Percentiles rank a stretch among this genome's conserved stretches.
phyloP scores from a whole-genome alignment of 2,888 invertebrate species.

The Pammene fasciana region DNA sequence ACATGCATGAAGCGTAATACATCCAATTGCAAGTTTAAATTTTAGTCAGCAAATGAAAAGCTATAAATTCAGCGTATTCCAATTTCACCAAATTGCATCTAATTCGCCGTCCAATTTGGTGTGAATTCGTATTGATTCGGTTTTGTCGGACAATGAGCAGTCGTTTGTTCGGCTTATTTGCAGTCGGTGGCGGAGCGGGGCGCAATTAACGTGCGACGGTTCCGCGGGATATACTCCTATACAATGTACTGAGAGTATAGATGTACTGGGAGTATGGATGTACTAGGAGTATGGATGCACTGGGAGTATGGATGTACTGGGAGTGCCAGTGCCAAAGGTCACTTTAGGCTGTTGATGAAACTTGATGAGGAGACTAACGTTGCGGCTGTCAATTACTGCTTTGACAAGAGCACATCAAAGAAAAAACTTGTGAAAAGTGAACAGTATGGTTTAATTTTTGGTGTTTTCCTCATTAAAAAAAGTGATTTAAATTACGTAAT shows the following conservation, averaged over 20 bases:
- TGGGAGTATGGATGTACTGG: too few relatives aligned
- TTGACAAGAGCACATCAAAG: background rate
- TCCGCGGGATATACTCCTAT: conserved; percentile 17
- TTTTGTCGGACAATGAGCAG: conserved; percentile 26
- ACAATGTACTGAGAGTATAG: conserved; percentile 18
- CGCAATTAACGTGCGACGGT: conserved; percentile 24
- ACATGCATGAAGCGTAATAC: background rate
- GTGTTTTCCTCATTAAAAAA: too few relatives aligned
- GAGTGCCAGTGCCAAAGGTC: background rate
- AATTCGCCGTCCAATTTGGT: conserved; percentile 29
- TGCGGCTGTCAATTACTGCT: background rate
- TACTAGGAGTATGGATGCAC: too few relatives aligned
- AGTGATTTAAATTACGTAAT: too few relatives aligned
- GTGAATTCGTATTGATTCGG: conserved; percentile 31
- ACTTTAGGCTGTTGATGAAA: conserved; percentile 14
- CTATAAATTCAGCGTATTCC: conserved; percentile 14
- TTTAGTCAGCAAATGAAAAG: conserved; percentile 4
- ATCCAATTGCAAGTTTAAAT: background rate
- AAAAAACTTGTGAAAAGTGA: background rate
- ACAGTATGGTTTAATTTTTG: too few relatives aligned
- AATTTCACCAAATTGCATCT: conserved; percentile 22
- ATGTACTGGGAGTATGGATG: too few relatives aligned
- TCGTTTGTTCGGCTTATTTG: conserved; percentile 36
- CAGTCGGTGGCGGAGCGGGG: conserved; percentile 15
- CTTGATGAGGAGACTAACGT: background rate